Evolutionary conservation across 2,797 vertebrate genomes (phyloP).

Genomic region (Helostoma temminkii): DNA sequence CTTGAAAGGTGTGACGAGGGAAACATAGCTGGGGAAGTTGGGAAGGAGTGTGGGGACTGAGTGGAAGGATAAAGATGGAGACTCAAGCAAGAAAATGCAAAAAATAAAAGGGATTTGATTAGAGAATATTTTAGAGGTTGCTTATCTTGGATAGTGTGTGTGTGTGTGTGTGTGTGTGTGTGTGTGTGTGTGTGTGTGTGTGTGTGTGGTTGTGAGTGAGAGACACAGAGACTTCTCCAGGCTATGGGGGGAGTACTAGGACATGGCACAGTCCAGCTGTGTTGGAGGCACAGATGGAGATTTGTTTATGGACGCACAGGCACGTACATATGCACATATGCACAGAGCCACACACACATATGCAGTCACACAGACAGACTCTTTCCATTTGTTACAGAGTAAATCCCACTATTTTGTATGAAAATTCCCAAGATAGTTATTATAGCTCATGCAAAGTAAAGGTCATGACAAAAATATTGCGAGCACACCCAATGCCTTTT

Average conservation of each 20-base stretch:
- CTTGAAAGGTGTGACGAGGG: slow-evolving; percentile 72
- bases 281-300: slow-evolving; percentile 77
- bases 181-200: slow-evolving; percentile 9
- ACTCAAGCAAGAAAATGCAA: slow-evolving; percentile 31
- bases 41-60: slow-evolving; percentile 5
- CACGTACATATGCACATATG: slow-evolving; percentile 55
- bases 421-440: slow-evolving; percentile 42
- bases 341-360: slow-evolving; percentile 23
- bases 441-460: slow-evolving; percentile 48
- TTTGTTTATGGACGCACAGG: slow-evolving; percentile 62
- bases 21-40: slow-evolving; percentile 38
- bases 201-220: no score
- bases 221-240: slow-evolving; percentile 58
- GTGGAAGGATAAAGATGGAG: slow-evolving; percentile 21
- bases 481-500: background rate
- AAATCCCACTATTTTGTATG: slow-evolving; percentile 36
- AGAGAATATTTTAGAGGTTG: slow-evolving; percentile 38
- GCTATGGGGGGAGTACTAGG: slow-evolving; percentile 58
- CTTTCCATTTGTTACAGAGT: slow-evolving; percentile 30
- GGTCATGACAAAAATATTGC: slow-evolving; percentile 39
- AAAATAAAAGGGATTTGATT: slow-evolving; percentile 18
- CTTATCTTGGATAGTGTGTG: slow-evolving; percentile 10
- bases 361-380: slow-evolving; percentile 12
- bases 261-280: slow-evolving; percentile 77
- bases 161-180: slow-evolving; percentile 12